Evolutionary conservation across 2,797 vertebrate genomes (phyloP).

Genomic region (Lemur catta): DNA sequence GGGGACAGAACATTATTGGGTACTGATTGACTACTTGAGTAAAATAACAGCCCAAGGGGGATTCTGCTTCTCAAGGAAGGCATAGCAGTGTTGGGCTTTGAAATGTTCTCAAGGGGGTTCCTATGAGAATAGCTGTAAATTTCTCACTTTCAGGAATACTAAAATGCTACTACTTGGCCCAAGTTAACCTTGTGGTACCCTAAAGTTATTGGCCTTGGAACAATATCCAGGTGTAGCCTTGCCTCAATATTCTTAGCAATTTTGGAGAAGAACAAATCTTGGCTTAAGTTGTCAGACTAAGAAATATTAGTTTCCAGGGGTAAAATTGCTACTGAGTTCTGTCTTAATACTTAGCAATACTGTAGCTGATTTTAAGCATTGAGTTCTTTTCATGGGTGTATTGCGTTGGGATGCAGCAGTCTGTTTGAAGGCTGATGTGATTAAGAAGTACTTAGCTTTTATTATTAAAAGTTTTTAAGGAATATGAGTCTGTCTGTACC

Average conservation of each 20-base stretch:
- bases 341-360: not conserved
- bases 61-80: constrained; percentile 42
- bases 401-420: not conserved
- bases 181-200: constrained; percentile 62
- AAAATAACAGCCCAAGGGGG: constrained; percentile 57
- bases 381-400: not conserved
- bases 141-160: constrained; percentile 65
- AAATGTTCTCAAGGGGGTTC: constrained; percentile 63
- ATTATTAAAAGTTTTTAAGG: not conserved
- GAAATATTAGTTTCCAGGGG: not conserved
- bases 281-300: not conserved
- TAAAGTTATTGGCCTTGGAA: constrained; percentile 34
- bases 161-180: constrained; percentile 60
- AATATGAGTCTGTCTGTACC: not conserved
- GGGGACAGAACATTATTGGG: constrained; percentile 59
- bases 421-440: not conserved
- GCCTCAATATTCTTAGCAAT: constrained; percentile 1
- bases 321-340: constrained; percentile 20
- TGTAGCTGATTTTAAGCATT: not conserved
- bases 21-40: constrained; percentile 48
- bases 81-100: constrained; percentile 55
- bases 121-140: constrained; percentile 64
- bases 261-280: constrained; percentile 20
- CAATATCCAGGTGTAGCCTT: not conserved
- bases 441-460: not conserved